These are phyloP conservation scores for Peribatodes rhomboidaria DNA, from an alignment of 2,888 invertebrate genomes.

Conservation along the genomic window DNA sequence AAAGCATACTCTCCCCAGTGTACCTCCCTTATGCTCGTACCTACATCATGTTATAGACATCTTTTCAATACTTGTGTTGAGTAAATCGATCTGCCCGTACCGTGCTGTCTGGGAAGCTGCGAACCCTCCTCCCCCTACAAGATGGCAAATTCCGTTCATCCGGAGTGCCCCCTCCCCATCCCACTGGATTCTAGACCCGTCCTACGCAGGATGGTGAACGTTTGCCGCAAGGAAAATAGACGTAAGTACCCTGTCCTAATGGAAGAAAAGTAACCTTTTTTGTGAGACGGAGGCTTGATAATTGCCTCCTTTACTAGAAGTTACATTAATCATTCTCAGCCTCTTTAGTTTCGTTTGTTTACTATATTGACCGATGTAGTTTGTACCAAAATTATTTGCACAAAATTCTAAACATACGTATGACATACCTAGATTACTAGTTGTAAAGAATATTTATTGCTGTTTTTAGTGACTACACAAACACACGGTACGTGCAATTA, in stretches of 20 bases:
- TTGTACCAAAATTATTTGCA: background rate
- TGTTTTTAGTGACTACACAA: too few relatives aligned
- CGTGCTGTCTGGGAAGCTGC: constrained; percentile 63
- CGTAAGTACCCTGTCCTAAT: constrained; percentile 46
- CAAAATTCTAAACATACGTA: too few relatives aligned
- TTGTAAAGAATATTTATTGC: too few relatives aligned
- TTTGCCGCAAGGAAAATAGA: constrained; percentile 46
- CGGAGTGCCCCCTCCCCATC: constrained; percentile 43
- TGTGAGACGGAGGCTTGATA: constrained; percentile 18
- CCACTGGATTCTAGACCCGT: constrained; percentile 47
- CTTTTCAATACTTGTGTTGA: constrained; percentile 51
- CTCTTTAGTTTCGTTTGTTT: background rate
- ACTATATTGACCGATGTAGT: background rate
- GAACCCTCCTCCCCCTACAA: constrained; percentile 49
- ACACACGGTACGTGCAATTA: too few relatives aligned
- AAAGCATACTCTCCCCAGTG: constrained; percentile 6
- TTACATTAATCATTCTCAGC: constrained; percentile 6
- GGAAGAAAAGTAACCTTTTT: constrained; percentile 30
- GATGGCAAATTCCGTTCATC: constrained; percentile 59
- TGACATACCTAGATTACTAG: too few relatives aligned
- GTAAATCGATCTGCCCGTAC: constrained; percentile 55
- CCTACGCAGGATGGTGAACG: constrained; percentile 54
- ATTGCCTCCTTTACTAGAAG: constrained; percentile 12
- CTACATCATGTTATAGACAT: constrained; percentile 38
- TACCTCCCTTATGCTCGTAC: background rate